Evolutionary conservation across 2,888 invertebrate species (phyloP).

Genomic region (Luperina nickerlii): DNA sequence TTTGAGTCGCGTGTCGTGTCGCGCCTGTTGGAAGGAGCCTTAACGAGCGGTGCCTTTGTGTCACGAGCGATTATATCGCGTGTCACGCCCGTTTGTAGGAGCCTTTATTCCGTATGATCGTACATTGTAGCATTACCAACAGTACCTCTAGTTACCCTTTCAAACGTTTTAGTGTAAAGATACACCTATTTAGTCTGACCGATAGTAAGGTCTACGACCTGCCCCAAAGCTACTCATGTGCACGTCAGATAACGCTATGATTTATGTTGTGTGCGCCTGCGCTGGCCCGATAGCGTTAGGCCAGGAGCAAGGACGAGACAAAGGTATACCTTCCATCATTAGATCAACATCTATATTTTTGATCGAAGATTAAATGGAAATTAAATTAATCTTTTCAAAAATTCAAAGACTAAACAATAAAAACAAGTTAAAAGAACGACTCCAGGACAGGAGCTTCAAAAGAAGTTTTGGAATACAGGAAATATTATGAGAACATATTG

Average conservation of each 20-base stretch:
- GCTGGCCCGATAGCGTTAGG: conserved; percentile 52
- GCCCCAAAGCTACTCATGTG: conserved; percentile 69
- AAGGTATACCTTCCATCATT: neutral
- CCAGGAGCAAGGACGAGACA: conserved; percentile 39
- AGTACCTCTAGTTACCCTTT: neutral
- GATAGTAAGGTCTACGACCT: conserved; percentile 73
- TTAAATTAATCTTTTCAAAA: neutral
- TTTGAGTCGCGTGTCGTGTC: too few species aligned
- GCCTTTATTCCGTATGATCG: neutral
- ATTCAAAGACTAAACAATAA: neutral
- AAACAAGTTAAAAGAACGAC: neutral
- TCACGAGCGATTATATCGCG: too few species aligned
- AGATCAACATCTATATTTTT: neutral
- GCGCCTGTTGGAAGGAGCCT: too few species aligned
- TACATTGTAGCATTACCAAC: neutral
- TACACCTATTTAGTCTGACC: conserved; percentile 25
- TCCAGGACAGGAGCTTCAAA: neutral
- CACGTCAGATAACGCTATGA: conserved; percentile 65
- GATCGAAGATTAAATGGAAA: neutral
- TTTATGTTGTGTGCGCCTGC: conserved; percentile 67
- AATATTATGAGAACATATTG: neutral
- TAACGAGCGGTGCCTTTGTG: too few species aligned
- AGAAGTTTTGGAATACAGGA: neutral
- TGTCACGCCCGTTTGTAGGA: too few species aligned
- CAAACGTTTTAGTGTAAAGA: neutral